Evolutionary conservation across 2,888 invertebrate species (phyloP), one percentile per base, ranked within the genome.

Genomic region (Habrosyne pyritoides): DNA sequence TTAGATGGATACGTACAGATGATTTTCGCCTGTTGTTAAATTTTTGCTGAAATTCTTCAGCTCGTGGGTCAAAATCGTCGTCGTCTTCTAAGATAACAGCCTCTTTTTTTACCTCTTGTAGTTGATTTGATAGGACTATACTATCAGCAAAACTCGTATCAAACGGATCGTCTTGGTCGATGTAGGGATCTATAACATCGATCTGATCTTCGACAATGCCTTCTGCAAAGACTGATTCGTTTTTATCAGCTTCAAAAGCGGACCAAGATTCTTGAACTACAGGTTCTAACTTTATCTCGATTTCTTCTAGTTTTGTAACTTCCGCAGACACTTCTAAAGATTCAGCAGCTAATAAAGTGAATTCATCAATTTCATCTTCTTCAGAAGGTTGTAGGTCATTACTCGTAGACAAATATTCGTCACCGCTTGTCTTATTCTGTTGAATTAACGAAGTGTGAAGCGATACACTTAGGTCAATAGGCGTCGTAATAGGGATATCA

Each of bases 111-210:
- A 84, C 79, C 81, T 90, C 84, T 64, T 87, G 84, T 54, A 93
- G 86, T 51, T 77, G 69, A 22, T 71, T 57, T 10, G 71, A 53
- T 65, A 95, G 96, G 53, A 96, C 88, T 50, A 97, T 94, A 71
- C 95, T 95, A 55, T 96, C 96, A 0, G 96, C 97, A 83, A 97
- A 97, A 52, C 96, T 95, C 21, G 97, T 97, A 75, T 97, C 97
- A 73, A 97, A 97, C 0, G 97, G 97, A 93, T 97, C 97, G 71
- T 94, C 94, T 73, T 94, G 93, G 63, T 93, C 94, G 63, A 89
- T 75, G 75, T 94, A 94, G 53, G 86, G 89, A 69, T 90, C 90
- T 61, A 84, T 54, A 3, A 87, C 77, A 71, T 92, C 91, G 61
- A 89, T 83, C 66, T 90, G 87, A 75, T 93, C 91, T 76, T 93